A percentile compares a stretch with the other conserved stretches of the same genome.
Evolutionary conservation across 2,888 invertebrate genomes (phyloP).

Genomic region (Thereva nobilitata): DNA sequence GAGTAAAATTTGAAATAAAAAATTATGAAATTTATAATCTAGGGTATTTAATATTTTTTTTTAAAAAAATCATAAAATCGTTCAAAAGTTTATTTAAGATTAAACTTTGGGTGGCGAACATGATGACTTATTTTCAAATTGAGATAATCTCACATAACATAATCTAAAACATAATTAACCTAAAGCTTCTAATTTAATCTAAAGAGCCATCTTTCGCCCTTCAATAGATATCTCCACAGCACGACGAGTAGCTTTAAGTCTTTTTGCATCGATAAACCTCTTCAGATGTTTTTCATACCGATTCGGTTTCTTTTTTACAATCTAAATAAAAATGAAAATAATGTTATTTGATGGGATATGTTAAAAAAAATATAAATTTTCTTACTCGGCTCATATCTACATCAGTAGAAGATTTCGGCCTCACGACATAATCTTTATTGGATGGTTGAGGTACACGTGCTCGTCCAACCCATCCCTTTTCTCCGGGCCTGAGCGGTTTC

Average conservation of each 20-base stretch:
- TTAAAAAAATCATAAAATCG: too few relatives aligned
- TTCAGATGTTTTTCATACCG: constrained; percentile 93
- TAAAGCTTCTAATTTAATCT: constrained; percentile 48
- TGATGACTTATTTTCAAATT: constrained; percentile 15
- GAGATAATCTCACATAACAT: constrained; percentile 5
- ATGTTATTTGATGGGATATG: background rate
- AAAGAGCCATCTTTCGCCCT: constrained; percentile 94
- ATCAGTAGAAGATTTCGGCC: constrained; percentile 90
- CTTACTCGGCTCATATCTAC: constrained; percentile 80
- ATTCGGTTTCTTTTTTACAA: constrained; percentile 81
- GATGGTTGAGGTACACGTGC: constrained; percentile 95
- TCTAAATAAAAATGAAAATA: constrained; percentile 56
- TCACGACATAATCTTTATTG: constrained; percentile 93
- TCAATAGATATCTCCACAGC: constrained; percentile 96
- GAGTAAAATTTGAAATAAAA: too few relatives aligned
- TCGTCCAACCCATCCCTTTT: constrained; percentile 92
- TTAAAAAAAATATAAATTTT: constrained; percentile 41
- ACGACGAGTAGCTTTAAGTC: constrained; percentile 74
- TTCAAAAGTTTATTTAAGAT: too few relatives aligned
- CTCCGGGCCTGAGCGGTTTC: constrained; percentile 83
- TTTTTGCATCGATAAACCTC: constrained; percentile 83
- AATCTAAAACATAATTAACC: background rate
- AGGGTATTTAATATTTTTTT: too few relatives aligned
- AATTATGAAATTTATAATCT: too few relatives aligned
- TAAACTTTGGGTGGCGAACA: background rate